These are phyloP conservation scores for Luperina nickerlii DNA, from an alignment of 2,888 invertebrate genomes.

Conservation along the genomic window DNA sequence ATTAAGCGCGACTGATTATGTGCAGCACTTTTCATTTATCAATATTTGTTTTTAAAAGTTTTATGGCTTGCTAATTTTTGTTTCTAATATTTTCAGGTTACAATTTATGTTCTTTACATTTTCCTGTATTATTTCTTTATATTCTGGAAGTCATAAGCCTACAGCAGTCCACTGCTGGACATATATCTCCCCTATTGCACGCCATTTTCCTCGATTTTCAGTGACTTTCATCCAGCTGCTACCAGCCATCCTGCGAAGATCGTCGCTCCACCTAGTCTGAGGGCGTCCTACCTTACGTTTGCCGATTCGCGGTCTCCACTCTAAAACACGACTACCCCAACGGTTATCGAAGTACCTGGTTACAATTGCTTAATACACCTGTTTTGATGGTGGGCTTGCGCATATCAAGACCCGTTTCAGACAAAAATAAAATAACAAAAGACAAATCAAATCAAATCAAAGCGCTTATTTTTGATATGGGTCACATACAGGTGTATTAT, in stretches of 20 bases:
- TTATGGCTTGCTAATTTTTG: background rate
- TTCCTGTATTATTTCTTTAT: background rate
- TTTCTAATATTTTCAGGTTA: background rate
- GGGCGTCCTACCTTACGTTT: background rate
- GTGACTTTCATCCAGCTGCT: background rate
- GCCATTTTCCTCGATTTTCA: background rate
- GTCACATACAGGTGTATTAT: too few relatives aligned
- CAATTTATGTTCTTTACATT: too few relatives aligned
- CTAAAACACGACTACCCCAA: background rate
- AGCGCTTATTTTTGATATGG: too few relatives aligned
- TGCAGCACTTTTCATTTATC: constrained; percentile 37
- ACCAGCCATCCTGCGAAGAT: background rate
- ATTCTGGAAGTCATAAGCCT: background rate
- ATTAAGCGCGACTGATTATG: constrained; percentile 53
- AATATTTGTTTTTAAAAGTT: constrained; percentile 20
- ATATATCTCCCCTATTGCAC: background rate
- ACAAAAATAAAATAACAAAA: background rate
- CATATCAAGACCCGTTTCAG: background rate
- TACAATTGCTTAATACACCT: background rate
- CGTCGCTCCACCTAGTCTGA: background rate
- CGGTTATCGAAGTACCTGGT: background rate
- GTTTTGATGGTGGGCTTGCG: background rate
- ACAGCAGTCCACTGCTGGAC: background rate
- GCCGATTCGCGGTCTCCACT: background rate
- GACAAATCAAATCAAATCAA: background rate